Conservation (phyloP, 2,113 vertebrate species). For the Felis chaus region DNA sequence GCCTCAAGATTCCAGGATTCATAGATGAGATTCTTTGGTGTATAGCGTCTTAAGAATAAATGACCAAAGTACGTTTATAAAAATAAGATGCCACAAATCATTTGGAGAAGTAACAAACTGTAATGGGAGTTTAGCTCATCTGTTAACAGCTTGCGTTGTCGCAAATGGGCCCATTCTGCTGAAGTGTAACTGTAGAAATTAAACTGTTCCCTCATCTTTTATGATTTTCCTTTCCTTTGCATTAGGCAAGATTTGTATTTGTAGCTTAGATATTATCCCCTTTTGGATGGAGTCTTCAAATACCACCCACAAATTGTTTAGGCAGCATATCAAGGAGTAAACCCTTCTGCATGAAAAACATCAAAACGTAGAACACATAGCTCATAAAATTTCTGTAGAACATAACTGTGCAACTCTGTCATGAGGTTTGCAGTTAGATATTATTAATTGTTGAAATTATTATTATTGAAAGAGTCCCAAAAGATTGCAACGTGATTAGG, state of each 20-base stretch:
- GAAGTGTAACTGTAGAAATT: background rate
- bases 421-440: slow-evolving; percentile 23
- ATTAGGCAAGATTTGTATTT: slow-evolving; percentile 57
- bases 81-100: background rate
- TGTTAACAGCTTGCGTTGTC: background rate
- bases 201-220: background rate
- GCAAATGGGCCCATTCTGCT: background rate
- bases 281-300: slow-evolving; percentile 43
- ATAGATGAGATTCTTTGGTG: background rate
- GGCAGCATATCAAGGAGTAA: slow-evolving; percentile 36
- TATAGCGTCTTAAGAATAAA: slow-evolving; percentile 16
- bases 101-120: background rate
- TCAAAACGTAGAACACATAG: slow-evolving; percentile 56
- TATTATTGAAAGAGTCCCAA: slow-evolving; percentile 70
- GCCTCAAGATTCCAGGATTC: background rate
- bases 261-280: slow-evolving; percentile 56
- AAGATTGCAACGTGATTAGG: slow-evolving; percentile 77
- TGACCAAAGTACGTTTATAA: background rate
- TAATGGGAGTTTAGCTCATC: background rate
- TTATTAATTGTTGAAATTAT: slow-evolving; percentile 73
- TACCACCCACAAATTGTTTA: slow-evolving; percentile 71
- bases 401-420: background rate
- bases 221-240: slow-evolving; percentile 43
- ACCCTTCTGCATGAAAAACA: slow-evolving; percentile 58
- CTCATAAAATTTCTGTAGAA: slow-evolving; percentile 73